Conservation (phyloP, 2,888 invertebrate genomes). For the Adelphocoris suturalis region DNA sequence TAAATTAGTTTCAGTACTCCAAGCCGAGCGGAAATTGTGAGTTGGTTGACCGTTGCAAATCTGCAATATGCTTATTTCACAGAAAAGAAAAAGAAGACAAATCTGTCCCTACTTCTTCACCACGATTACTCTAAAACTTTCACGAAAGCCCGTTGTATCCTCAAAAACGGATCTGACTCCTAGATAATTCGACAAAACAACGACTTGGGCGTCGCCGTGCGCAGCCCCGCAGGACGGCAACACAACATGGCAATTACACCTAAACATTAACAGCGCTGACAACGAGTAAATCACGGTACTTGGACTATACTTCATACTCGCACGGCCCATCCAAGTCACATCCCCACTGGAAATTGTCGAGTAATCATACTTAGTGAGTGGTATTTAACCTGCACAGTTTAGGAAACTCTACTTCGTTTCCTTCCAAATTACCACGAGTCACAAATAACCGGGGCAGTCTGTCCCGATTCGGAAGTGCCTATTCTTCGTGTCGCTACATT, state of each 20-base stretch:
- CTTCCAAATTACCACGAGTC: conserved; percentile 25
- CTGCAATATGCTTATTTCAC: too few species aligned
- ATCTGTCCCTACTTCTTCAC: too few species aligned
- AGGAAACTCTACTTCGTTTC: conserved; percentile 29
- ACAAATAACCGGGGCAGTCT: conserved; percentile 16
- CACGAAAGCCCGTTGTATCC: too few species aligned
- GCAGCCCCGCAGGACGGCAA: background rate
- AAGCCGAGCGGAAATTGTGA: too few species aligned
- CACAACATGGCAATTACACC: background rate
- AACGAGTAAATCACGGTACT: conserved; percentile 24
- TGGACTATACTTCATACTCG: background rate
- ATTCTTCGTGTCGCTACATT: conserved; percentile 37
- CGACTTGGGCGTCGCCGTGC: too few species aligned
- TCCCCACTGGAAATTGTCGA: background rate
- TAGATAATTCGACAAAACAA: too few species aligned
- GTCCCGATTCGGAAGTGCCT: conserved; percentile 24
- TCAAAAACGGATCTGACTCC: too few species aligned
- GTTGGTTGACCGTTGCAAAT: too few species aligned
- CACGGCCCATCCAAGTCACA: background rate
- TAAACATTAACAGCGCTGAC: background rate
- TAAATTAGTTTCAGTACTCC: too few species aligned
- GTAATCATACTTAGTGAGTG: conserved; percentile 29
- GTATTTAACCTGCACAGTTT: conserved; percentile 15
- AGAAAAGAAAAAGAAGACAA: too few species aligned
- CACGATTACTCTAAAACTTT: too few species aligned